Conservation (phyloP, 1,140 invertebrate species). For the honey bee (Apis mellifera) region DNA sequence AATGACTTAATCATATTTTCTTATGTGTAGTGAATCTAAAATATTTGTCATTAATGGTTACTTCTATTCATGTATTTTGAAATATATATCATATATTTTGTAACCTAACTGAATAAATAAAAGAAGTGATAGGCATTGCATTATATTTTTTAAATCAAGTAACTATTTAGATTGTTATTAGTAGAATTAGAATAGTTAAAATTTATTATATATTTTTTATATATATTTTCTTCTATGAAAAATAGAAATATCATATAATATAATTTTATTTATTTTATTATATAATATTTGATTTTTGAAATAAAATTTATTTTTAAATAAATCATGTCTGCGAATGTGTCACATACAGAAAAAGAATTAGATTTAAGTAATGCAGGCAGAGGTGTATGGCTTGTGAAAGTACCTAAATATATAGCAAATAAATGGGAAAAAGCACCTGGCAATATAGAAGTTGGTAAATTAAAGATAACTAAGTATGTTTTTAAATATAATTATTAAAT, state of each 20-base stretch:
- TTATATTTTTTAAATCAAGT: background rate
- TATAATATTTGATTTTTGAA: background rate
- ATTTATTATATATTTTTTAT: background rate
- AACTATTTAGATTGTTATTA: too few species aligned
- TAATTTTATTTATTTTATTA: constrained; percentile 4
- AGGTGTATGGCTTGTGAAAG: constrained; percentile 98
- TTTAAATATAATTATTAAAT: background rate
- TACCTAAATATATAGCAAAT: constrained; percentile 97
- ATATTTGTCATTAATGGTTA: background rate
- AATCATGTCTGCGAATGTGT: constrained; percentile 68
- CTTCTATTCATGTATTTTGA: background rate
- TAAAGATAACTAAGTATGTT: constrained; percentile 87
- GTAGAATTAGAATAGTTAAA: background rate
- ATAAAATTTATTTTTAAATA: background rate
- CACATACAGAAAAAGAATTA: constrained; percentile 87
- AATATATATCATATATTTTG: background rate
- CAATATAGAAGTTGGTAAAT: constrained; percentile 89
- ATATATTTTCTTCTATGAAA: background rate
- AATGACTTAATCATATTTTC: background rate
- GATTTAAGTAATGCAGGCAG: constrained; percentile 93
- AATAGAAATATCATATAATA: background rate
- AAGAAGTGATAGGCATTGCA: background rate
- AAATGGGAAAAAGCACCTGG: constrained; percentile 93
- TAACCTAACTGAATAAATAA: background rate
- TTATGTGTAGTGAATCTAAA: background rate